These are phyloP conservation scores for Pteropus rufus DNA, from an alignment of 2,797 vertebrate species.

Conservation along the genomic window DNA sequence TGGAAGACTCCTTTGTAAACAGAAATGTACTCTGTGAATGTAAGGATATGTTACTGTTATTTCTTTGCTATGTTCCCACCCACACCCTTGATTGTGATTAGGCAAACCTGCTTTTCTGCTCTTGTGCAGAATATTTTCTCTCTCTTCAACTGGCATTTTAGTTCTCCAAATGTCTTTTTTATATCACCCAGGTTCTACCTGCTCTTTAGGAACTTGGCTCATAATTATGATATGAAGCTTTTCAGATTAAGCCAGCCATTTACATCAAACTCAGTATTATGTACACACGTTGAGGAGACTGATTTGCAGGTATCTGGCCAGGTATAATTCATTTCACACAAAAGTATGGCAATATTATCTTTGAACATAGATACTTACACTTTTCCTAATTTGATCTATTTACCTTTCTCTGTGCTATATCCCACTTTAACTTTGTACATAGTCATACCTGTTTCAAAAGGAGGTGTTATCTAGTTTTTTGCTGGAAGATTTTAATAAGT, in stretches of 20 bases:
- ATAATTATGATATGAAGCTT: background rate
- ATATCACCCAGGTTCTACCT: background rate
- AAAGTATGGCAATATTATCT: background rate
- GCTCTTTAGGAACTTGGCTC: background rate
- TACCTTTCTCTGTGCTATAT: constrained; percentile 10
- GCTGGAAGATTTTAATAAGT: background rate
- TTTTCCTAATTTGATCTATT: background rate
- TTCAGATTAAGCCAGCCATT: background rate
- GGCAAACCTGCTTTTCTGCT: background rate
- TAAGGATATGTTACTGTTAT: background rate
- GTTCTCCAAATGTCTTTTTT: background rate
- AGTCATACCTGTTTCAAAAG: background rate
- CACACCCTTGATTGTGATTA: background rate
- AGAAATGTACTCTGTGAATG: background rate
- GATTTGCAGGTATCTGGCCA: background rate
- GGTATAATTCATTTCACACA: background rate
- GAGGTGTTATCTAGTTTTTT: constrained; percentile 3
- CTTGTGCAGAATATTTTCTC: background rate
- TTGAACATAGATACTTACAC: background rate
- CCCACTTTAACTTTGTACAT: background rate
- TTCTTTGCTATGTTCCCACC: background rate
- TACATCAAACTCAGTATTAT: background rate
- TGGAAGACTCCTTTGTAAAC: background rate
- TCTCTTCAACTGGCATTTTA: background rate
- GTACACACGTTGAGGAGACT: background rate